These are phyloP conservation scores for Calliopum simillimum DNA, from an alignment of 2,888 invertebrate species.

Conservation along the genomic window DNA sequence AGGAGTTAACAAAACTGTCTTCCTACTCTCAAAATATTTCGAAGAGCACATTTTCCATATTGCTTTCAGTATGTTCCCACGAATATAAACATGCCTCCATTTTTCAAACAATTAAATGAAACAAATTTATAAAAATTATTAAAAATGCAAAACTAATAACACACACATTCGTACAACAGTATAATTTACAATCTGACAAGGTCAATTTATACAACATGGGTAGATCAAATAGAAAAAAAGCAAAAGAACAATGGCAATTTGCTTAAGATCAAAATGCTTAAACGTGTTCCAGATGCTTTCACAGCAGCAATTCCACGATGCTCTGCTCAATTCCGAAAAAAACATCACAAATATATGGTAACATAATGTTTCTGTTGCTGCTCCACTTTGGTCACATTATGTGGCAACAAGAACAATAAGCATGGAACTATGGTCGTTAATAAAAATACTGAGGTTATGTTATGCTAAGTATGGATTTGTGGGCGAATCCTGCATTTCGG, in stretches of 20 bases:
- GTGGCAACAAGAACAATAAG: neutral
- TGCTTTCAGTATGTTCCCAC: no score
- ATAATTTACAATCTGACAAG: constrained; percentile 46
- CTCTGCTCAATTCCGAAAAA: neutral
- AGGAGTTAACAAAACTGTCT: no score
- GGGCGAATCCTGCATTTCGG: no score
- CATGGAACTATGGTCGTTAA: no score
- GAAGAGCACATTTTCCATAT: no score
- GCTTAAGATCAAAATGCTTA: constrained; percentile 28
- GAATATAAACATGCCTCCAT: no score
- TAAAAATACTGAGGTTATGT: no score
- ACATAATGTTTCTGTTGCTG: neutral
- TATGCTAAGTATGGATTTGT: no score
- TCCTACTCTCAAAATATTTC: no score
- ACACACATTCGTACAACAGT: constrained; percentile 39
- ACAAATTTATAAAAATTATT: constrained; percentile 4
- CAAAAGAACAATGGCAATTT: constrained; percentile 34
- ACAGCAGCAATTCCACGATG: neutral
- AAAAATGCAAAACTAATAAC: constrained; percentile 12
- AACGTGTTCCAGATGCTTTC: constrained; percentile 37
- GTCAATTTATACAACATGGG: constrained; percentile 40
- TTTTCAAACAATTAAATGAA: neutral
- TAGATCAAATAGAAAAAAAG: neutral
- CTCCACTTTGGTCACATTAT: constrained; percentile 1
- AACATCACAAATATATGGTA: neutral